Conservation (phyloP, 37 sponge, comb jelly and placozoan genomes). For the Chondrosia reniformis region DNA sequence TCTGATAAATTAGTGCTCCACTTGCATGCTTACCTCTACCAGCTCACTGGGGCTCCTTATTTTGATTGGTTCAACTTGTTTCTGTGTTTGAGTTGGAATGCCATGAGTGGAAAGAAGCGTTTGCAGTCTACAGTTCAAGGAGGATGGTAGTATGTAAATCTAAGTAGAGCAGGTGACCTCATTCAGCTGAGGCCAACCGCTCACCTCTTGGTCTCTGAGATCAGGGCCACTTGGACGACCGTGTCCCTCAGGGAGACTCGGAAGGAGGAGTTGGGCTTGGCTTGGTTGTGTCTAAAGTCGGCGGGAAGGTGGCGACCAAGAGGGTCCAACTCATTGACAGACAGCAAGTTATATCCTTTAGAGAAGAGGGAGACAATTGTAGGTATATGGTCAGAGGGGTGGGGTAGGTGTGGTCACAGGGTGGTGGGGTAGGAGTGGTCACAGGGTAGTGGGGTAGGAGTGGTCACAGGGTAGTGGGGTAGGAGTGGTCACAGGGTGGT, state of each 20-base stretch:
- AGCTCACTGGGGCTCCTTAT: constrained; percentile 61
- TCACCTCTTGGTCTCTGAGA: constrained; percentile 67
- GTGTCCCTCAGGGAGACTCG: constrained; percentile 37
- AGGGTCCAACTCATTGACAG: constrained; percentile 64
- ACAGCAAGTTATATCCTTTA: constrained; percentile 62
- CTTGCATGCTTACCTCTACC: not conserved
- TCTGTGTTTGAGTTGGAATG: constrained; percentile 83
- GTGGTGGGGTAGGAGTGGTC: too few relatives aligned
- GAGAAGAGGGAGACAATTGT: too few relatives aligned
- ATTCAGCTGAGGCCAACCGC: not conserved
- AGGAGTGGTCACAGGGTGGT: too few relatives aligned
- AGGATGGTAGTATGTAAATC: too few relatives aligned
- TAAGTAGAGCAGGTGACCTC: too few relatives aligned
- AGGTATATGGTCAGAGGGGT: too few relatives aligned
- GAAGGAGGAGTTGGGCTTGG: constrained; percentile 18
- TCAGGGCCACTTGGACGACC: constrained; percentile 84
- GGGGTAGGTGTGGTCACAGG: too few relatives aligned
- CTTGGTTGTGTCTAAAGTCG: not conserved
- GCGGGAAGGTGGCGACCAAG: constrained; percentile 57
- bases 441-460: too few relatives aligned
- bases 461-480: too few relatives aligned
- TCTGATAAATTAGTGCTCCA: not conserved
- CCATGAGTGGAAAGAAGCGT: constrained; percentile 84
- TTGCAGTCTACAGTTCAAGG: constrained; percentile 56
- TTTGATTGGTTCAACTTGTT: constrained; percentile 81